Conservation (phyloP, 1,140 invertebrate species). For the Drosophila sp. region DNA sequence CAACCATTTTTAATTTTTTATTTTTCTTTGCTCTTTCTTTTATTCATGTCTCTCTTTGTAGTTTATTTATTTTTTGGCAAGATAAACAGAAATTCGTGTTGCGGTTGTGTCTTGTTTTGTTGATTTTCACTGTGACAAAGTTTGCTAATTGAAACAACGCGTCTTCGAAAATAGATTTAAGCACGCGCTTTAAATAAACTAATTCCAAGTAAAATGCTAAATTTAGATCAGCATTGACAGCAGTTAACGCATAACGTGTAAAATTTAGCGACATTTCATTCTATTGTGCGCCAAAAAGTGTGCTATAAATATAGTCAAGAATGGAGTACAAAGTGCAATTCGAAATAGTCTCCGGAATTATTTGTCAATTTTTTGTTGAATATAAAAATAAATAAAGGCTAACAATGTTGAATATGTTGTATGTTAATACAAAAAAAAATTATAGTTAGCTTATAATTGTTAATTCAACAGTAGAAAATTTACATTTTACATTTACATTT, state of each 20-base stretch:
- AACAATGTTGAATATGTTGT: no score
- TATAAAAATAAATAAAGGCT: neutral
- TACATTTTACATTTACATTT: no score
- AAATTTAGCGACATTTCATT: neutral
- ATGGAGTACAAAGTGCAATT: neutral
- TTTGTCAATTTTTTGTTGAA: no score
- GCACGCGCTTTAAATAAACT: slow-evolving; percentile 28
- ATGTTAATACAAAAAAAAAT: no score
- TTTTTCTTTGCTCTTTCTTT: slow-evolving; percentile 31
- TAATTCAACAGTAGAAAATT: no score
- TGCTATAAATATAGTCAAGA: neutral
- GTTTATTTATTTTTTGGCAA: slow-evolving; percentile 34
- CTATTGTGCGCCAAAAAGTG: slow-evolving; percentile 5
- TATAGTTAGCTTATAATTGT: no score
- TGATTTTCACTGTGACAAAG: slow-evolving; percentile 67
- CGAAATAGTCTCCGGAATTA: neutral
- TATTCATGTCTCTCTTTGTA: slow-evolving; percentile 11
- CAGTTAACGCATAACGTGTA: neutral
- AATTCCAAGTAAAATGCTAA: slow-evolving; percentile 10
- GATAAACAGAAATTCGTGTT: slow-evolving; percentile 62
- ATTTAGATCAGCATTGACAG: neutral
- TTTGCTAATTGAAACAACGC: slow-evolving; percentile 63
- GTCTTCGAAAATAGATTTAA: slow-evolving; percentile 37
- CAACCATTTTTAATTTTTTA: slow-evolving; percentile 39
- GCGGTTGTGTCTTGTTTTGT: slow-evolving; percentile 44